Evolutionary conservation across 2,113 vertebrate species (phyloP).

Genomic region (Centropristis striata): DNA sequence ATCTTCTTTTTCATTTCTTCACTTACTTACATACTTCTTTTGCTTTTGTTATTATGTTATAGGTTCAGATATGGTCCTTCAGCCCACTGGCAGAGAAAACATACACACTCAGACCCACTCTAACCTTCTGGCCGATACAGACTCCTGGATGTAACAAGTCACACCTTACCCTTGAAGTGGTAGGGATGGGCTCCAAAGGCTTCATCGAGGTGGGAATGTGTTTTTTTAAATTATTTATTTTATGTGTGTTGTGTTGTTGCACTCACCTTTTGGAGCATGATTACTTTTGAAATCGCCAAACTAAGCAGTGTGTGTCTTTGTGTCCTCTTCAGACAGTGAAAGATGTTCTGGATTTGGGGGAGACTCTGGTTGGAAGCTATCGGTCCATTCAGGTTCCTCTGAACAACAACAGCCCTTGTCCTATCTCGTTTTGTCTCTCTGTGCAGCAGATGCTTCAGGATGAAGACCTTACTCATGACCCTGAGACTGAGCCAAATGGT

Average conservation of each 20-base stretch:
- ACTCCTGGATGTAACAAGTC: constrained; percentile 70
- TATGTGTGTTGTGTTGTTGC: background rate
- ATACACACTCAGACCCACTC: constrained; percentile 84
- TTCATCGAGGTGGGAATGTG: constrained; percentile 81
- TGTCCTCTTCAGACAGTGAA: constrained; percentile 81
- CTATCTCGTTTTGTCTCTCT: constrained; percentile 86
- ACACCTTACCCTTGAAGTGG: constrained; percentile 82
- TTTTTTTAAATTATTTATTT: background rate
- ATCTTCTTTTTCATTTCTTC: too few species aligned
- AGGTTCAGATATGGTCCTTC: constrained; percentile 93
- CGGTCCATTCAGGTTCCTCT: constrained; percentile 85
- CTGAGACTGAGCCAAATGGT: constrained; percentile 80
- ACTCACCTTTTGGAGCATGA: background rate
- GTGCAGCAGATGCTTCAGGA: constrained; percentile 85
- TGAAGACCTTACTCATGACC: constrained; percentile 50
- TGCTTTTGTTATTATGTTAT: constrained; percentile 22
- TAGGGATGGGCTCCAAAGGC: constrained; percentile 84
- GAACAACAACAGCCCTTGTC: constrained; percentile 88
- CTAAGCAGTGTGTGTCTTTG: constrained; percentile 1
- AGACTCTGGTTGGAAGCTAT: constrained; percentile 85
- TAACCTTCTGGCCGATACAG: constrained; percentile 84
- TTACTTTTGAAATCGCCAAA: background rate
- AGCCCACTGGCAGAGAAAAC: constrained; percentile 85
- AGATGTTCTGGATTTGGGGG: constrained; percentile 87
- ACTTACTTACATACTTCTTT: too few species aligned